phyloP scores from a whole-genome alignment of 1,140 invertebrate species.

The Neelides sp. region DNA sequence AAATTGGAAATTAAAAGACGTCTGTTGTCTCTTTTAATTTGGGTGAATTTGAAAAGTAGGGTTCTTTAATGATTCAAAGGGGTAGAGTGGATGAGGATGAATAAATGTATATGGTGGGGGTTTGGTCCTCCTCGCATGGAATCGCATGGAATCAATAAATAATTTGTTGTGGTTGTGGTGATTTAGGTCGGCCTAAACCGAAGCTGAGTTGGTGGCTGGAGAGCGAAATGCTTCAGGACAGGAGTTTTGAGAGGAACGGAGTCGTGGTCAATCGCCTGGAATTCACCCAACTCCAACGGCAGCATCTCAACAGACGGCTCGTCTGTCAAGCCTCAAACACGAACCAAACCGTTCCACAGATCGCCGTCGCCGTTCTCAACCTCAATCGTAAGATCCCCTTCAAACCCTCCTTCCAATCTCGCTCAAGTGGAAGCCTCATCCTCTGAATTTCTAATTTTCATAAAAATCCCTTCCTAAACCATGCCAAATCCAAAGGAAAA shows the following conservation, averaged over 20 bases:
- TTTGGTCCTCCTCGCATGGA: background rate
- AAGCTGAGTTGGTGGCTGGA: slow-evolving; percentile 71
- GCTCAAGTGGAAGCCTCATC: too few relatives aligned
- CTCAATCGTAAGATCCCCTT: slow-evolving; percentile 63
- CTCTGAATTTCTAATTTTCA: too few relatives aligned
- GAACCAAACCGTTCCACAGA: slow-evolving; percentile 57
- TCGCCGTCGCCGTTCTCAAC: slow-evolving; percentile 62
- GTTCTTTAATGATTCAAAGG: background rate
- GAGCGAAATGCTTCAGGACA: slow-evolving; percentile 66
- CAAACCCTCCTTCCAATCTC: too few relatives aligned
- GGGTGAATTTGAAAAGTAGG: background rate
- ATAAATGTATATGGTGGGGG: background rate
- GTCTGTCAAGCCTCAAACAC: slow-evolving; percentile 76
- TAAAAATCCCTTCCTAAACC: too few relatives aligned
- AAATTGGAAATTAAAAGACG: too few relatives aligned
- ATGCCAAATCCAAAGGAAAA: too few relatives aligned
- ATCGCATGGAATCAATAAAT: background rate
- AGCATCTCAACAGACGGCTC: slow-evolving; percentile 61
- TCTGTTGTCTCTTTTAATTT: too few relatives aligned
- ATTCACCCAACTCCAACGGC: slow-evolving; percentile 56
- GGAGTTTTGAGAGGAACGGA: slow-evolving; percentile 53
- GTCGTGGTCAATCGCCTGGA: slow-evolving; percentile 61
- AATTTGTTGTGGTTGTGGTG: background rate
- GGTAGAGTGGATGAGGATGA: background rate
- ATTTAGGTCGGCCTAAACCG: slow-evolving; percentile 57